phyloP scores from a whole-genome alignment of 2,113 vertebrate species.

The Bambusicola thoracicus region DNA sequence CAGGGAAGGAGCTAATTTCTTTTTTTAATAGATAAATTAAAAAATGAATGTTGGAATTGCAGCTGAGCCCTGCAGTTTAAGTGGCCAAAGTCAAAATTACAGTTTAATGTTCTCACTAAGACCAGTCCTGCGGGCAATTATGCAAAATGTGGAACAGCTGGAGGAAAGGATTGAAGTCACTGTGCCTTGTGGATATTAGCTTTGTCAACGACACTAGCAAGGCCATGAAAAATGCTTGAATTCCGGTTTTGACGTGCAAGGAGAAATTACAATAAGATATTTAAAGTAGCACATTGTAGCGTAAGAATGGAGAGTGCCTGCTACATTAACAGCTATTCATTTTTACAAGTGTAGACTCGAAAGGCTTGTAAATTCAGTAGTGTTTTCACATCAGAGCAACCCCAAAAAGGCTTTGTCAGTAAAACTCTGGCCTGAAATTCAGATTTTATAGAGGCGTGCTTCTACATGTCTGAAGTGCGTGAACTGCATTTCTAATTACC shows the following conservation, averaged over 20 bases:
- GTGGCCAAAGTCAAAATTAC: neutral
- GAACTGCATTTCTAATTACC: neutral
- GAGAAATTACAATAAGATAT: neutral
- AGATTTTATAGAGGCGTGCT: neutral
- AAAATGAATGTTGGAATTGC: neutral
- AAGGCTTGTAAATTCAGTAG: neutral
- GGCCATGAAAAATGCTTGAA: neutral
- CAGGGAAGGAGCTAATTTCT: neutral
- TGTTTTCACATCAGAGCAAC: neutral
- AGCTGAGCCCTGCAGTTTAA: neutral
- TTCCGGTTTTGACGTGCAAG: constrained; percentile 6
- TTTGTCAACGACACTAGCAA: neutral
- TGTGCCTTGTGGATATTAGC: neutral
- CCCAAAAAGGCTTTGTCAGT: neutral
- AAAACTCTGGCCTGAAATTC: neutral
- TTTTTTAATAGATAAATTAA: neutral
- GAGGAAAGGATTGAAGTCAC: neutral
- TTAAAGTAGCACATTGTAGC: neutral
- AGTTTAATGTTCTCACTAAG: neutral
- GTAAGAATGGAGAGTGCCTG: neutral
- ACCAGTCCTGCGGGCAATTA: neutral
- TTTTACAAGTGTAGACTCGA: neutral
- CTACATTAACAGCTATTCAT: neutral
- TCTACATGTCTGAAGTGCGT: rapidly evolving
- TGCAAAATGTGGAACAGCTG: neutral